These are phyloP conservation scores for Perizoma flavofasciatum DNA, from an alignment of 2,888 invertebrate genomes.

Conservation along the genomic window DNA sequence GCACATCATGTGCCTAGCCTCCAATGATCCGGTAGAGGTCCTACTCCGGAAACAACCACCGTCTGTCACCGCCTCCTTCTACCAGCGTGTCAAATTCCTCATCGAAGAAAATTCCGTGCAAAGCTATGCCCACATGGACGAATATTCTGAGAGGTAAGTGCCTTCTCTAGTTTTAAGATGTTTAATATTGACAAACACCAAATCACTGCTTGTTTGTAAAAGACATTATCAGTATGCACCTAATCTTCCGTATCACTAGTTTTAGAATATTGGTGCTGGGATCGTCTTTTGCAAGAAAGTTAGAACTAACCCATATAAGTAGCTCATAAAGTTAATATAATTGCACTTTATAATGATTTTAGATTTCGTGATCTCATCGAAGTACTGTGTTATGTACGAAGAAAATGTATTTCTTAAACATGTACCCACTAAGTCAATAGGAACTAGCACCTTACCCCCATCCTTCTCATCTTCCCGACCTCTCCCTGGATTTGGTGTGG, in stretches of 20 bases:
- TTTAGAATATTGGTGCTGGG: constrained; percentile 26
- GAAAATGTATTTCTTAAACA: constrained; percentile 62
- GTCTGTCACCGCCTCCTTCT: constrained; percentile 98
- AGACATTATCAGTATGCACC: constrained; percentile 60
- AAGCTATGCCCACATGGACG: constrained; percentile 98
- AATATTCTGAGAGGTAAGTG: constrained; percentile 99
- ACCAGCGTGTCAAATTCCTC: constrained; percentile 98
- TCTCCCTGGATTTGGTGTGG: constrained; percentile 84
- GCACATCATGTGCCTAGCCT: constrained; percentile 97
- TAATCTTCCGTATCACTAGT: constrained; percentile 31
- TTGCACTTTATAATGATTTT: constrained; percentile 79
- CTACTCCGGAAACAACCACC: constrained; percentile 97
- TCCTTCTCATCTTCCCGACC: constrained; percentile 81
- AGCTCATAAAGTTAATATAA: constrained; percentile 71
- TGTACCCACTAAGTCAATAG: constrained; percentile 63
- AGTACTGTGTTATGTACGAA: constrained; percentile 69
- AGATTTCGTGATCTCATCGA: constrained; percentile 75
- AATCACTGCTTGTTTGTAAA: constrained; percentile 72
- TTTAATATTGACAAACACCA: constrained; percentile 64
- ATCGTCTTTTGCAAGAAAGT: constrained; percentile 62
- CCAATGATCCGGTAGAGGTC: constrained; percentile 98
- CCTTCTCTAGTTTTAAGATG: constrained; percentile 42
- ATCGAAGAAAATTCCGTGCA: constrained; percentile 99
- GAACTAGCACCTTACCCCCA: constrained; percentile 78
- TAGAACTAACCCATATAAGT: constrained; percentile 71